Conservation (phyloP, 1,140 invertebrate genomes). For the Bombyx mori region DNA sequence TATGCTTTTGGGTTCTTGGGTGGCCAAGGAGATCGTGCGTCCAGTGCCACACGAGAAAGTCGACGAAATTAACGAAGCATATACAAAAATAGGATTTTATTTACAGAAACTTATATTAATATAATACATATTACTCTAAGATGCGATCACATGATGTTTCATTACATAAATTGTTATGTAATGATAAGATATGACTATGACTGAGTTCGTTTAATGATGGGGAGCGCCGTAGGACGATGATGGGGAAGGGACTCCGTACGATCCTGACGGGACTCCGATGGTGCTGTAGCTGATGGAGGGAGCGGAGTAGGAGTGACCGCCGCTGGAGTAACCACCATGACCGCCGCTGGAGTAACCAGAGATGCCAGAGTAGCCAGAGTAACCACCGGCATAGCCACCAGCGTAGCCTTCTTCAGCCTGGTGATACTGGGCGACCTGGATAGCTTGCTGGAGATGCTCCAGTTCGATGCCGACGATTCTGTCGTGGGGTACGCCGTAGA, state of each 20-base stretch:
- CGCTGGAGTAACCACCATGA: conserved; percentile 34
- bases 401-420: conserved; percentile 67
- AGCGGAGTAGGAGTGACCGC: conserved; percentile 38
- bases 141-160: conserved; percentile 54
- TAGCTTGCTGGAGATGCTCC: conserved; percentile 75
- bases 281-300: conserved; percentile 50
- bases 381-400: conserved; percentile 44
- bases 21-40: too few relatives aligned
- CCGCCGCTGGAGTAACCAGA: conserved; percentile 15
- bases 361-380: conserved; percentile 32
- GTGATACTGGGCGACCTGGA: conserved; percentile 77
- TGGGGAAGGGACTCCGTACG: conserved; percentile 62
- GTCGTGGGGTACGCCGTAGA: conserved; percentile 72
- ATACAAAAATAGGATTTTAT: conserved; percentile 60
- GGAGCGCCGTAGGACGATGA: conserved; percentile 63
- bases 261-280: conserved; percentile 61
- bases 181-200: conserved; percentile 54
- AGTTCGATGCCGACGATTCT: conserved; percentile 76
- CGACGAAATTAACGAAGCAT: not conserved
- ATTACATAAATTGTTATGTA: conserved; percentile 25
- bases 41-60: too few relatives aligned
- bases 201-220: conserved; percentile 51
- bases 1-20: too few relatives aligned
- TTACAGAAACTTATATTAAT: conserved; percentile 66
- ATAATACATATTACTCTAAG: conserved; percentile 61